Conservation (phyloP, 92 coral and sea anemone species). For the Blastomussa wellsi region DNA sequence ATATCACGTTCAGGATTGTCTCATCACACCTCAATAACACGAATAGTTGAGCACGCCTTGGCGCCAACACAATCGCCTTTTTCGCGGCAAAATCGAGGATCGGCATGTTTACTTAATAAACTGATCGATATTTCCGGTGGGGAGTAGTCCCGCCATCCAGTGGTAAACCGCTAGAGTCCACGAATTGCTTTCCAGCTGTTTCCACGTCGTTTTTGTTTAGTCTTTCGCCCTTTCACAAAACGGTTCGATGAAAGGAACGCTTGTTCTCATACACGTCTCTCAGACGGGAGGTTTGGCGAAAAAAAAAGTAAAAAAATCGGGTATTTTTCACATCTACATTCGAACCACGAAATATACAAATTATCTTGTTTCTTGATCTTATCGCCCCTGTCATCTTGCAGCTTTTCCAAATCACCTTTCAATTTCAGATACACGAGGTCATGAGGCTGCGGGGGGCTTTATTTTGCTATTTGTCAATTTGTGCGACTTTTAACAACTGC, state of each 20-base stretch:
- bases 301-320: neutral
- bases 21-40: conserved; percentile 46
- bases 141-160: neutral
- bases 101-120: conserved; percentile 28
- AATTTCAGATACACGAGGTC: neutral
- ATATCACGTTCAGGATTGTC: conserved; percentile 46
- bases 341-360: neutral
- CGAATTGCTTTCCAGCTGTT: conserved; percentile 8
- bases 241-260: conserved; percentile 6
- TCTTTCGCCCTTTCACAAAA: neutral
- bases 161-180: neutral
- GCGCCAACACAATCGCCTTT: conserved; percentile 13
- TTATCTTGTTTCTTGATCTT: conserved; percentile 21
- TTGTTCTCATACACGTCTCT: neutral
- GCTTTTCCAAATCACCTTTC: conserved; percentile 1
- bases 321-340: neutral
- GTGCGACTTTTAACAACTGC: conserved; percentile 1
- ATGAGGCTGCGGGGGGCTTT: neutral
- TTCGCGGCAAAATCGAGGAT: conserved; percentile 45
- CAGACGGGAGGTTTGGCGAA: neutral
- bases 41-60: conserved; percentile 40
- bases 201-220: neutral
- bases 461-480: neutral
- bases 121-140: conserved; percentile 22
- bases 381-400: conserved; percentile 31